Evolutionary conservation across 2,113 vertebrate genomes (phyloP).

Genomic region (Sminthopsis crassicaudata): DNA sequence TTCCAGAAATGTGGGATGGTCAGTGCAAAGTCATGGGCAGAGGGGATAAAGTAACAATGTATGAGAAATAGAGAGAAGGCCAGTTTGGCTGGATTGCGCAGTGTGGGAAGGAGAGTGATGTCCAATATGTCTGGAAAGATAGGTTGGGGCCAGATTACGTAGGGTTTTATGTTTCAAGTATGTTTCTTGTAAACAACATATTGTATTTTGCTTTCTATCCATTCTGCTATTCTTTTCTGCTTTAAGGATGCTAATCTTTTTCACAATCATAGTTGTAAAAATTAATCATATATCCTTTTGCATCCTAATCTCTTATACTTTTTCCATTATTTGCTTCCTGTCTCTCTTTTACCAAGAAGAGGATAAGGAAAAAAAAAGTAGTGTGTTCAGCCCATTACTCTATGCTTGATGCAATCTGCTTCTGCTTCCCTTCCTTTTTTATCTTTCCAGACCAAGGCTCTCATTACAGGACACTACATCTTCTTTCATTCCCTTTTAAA

Average conservation of each 20-base stretch:
- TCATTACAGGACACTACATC: neutral
- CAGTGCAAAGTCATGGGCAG: neutral
- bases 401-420: neutral
- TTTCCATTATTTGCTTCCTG: neutral
- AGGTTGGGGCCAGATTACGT: neutral
- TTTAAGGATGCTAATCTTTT: neutral
- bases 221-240: neutral
- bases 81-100: neutral
- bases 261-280: neutral
- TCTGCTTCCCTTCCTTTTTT: neutral
- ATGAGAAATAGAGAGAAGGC: neutral
- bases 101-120: neutral
- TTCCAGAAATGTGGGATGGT: neutral
- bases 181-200: neutral
- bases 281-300: neutral
- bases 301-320: neutral
- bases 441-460: neutral
- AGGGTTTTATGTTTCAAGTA: neutral
- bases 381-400: neutral
- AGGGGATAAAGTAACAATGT: neutral
- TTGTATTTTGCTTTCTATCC: neutral
- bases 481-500: neutral
- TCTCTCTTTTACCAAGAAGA: neutral
- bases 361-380: neutral
- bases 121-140: neutral